A percentile compares a stretch with the other conserved stretches of the same genome.
Evolutionary conservation across 2,113 vertebrate species (phyloP).

Genomic region (Myanophis thanlyinensis): DNA sequence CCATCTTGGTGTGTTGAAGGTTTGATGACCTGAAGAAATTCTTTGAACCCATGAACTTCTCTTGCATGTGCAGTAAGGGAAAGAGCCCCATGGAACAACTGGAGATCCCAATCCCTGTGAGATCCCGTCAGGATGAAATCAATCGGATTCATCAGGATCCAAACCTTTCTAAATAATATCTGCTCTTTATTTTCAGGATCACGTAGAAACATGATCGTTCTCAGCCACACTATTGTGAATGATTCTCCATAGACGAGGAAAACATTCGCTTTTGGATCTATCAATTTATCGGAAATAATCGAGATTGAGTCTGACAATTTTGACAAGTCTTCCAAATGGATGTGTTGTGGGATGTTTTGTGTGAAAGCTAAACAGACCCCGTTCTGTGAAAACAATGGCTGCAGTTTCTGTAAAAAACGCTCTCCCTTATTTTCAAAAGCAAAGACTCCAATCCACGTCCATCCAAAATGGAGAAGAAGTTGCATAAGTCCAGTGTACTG

Average conservation of each 20-base stretch:
- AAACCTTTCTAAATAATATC: background rate
- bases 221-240: background rate
- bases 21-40: background rate
- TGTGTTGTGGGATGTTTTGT: background rate
- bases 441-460: background rate
- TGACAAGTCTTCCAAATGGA: background rate
- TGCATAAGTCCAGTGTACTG: background rate
- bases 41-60: background rate
- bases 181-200: background rate
- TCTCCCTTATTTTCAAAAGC: background rate
- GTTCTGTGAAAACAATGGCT: background rate
- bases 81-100: background rate
- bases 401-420: background rate
- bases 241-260: background rate
- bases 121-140: background rate
- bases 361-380: background rate
- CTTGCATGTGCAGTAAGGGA: background rate
- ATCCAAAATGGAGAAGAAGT: background rate
- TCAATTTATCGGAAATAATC: background rate
- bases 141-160: background rate
- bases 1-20: background rate
- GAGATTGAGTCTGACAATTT: accelerated
- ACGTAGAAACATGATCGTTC: background rate
- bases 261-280: background rate
- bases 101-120: background rate